Evolutionary conservation across 1,140 invertebrate species (phyloP).

Genomic region (Dreissena rostriformis): DNA sequence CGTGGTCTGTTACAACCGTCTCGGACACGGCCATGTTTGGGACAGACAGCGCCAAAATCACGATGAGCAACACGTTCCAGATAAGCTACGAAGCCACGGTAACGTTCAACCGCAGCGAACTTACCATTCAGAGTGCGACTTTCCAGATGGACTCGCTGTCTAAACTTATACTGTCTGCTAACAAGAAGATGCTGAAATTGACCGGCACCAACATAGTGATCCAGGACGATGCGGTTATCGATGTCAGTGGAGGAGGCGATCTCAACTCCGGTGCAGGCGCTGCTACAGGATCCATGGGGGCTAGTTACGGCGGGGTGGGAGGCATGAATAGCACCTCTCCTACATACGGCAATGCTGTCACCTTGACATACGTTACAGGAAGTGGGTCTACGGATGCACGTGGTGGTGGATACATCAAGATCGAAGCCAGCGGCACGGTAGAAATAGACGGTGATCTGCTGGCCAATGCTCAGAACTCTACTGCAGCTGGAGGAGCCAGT

Average conservation of each 20-base stretch:
- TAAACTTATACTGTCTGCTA: slow-evolving; percentile 26
- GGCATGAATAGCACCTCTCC: slow-evolving; percentile 23
- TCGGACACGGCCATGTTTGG: slow-evolving; percentile 24
- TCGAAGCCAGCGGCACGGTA: slow-evolving; percentile 35
- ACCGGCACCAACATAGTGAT: slow-evolving; percentile 53
- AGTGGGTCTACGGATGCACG: slow-evolving; percentile 57
- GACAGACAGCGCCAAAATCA: slow-evolving; percentile 17
- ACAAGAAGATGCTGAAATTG: slow-evolving; percentile 53
- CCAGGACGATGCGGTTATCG: slow-evolving; percentile 63
- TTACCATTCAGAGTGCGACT: slow-evolving; percentile 44
- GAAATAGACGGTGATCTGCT: slow-evolving; percentile 63
- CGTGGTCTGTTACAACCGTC: slow-evolving; percentile 37
- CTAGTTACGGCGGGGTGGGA: slow-evolving; percentile 68
- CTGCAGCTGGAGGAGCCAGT: slow-evolving; percentile 60
- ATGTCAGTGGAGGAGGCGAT: slow-evolving; percentile 55
- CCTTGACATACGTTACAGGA: slow-evolving; percentile 56
- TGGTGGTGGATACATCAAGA: slow-evolving; percentile 67
- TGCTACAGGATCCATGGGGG: slow-evolving; percentile 52
- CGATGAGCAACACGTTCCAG: slow-evolving; percentile 22
- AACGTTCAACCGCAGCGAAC: slow-evolving; percentile 52
- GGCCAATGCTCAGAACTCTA: slow-evolving; percentile 54
- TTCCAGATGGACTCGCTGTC: slow-evolving; percentile 64
- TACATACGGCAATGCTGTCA: slow-evolving; percentile 61
- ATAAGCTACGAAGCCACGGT: slow-evolving; percentile 62
- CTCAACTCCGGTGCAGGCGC: slow-evolving; percentile 43